Evolutionary conservation across 1,140 invertebrate species (phyloP).

Genomic region (Drosophila ficusphila): DNA sequence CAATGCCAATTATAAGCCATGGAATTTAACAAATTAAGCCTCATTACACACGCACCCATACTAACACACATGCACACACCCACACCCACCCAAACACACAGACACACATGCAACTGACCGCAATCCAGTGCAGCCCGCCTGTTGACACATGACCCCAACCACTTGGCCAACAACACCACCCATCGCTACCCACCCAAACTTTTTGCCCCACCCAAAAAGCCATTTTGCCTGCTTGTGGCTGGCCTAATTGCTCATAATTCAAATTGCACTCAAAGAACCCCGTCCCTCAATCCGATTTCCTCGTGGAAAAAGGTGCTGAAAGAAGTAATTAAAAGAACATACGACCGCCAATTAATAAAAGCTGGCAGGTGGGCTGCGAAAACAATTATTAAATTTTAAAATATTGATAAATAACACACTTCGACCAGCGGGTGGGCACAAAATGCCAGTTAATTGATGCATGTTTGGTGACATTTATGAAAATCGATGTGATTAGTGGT

Average conservation of each 20-base stretch:
- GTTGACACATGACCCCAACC: conserved; percentile 70
- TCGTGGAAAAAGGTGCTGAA: conserved; percentile 1
- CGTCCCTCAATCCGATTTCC: not conserved
- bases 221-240: conserved; percentile 64
- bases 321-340: conserved; percentile 26
- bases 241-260: conserved; percentile 76
- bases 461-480: not conserved
- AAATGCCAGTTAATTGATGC: conserved; percentile 4
- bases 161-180: not conserved
- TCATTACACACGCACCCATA: conserved; percentile 55
- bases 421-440: not conserved
- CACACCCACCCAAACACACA: conserved; percentile 7
- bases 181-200: not conserved
- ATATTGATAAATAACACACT: not conserved
- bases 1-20: conserved; percentile 78
- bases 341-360: conserved; percentile 10
- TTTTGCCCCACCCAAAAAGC: conserved; percentile 5
- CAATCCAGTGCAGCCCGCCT: conserved; percentile 65
- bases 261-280: conserved; percentile 5
- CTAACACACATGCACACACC: conserved; percentile 9
- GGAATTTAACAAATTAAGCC: conserved; percentile 81
- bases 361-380: not conserved
- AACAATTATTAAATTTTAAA: conserved; percentile 1
- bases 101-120: conserved; percentile 35
- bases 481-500: not conserved